Base-by-base conservation (phyloP, 2,888 invertebrate species). In the Acanthosepion pharaonis region DNA sequence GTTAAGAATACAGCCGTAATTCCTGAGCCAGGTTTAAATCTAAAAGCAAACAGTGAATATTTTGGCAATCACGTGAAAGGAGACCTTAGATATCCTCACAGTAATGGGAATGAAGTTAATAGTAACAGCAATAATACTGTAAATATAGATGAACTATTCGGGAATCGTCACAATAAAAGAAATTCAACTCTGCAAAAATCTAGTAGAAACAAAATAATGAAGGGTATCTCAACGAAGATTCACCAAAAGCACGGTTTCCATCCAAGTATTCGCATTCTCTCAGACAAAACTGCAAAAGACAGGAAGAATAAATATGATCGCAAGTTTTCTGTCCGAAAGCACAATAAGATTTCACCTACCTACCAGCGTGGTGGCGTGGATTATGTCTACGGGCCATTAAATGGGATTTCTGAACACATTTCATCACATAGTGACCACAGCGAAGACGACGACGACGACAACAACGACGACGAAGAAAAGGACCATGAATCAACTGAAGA, bases 21-120 rank as follows among this genome's bases (percentile, higher is more conserved):
- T 78, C n/a, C 78, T 5, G 78, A 93, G n/a, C 28, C 49, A 92
- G n/a, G 0, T 51, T 51, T 51, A 53, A 28, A 93, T 53, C 18
- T 93, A 11, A 49, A 93, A 93, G 51, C n/a, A n/a, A 11, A 93
- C 53, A 11, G 53, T 53, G 93, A 93, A 28, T 25, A 53, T 28
- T 51, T 93, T 93, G n/a, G 93, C 18, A 93, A 93, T n/a, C 93
- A 33, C n/a, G 33, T 51, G 33, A 93, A 53, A 93, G 93, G 53
- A 93, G 51, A 53, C 23, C 28, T 48, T 51, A 11, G 18, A 49
- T 51, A 51, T 92, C 51, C 49, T 53, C n/a, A 51, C 11, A 93
- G 8, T 11, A 78, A 28, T 78, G n/a, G 28, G 28, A 78, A 78
- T 33, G 78, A 78, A n/a, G 5, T n/a, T 5, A 78, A 33, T n/a